Conservation (phyloP, 2,888 invertebrate genomes). For the Eurois occulta region DNA sequence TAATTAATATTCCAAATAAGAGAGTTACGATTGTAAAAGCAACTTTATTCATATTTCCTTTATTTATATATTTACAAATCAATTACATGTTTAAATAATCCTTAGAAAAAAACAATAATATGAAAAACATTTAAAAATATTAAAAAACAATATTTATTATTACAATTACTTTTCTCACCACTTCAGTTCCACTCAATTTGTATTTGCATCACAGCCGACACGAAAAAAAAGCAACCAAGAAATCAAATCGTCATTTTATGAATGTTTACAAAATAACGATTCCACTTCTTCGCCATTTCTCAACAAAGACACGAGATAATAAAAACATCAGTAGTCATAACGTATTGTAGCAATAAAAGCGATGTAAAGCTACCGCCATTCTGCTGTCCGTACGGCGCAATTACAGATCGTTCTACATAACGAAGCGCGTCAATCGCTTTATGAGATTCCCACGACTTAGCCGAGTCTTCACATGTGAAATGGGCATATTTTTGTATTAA, state of each 20-base stretch:
- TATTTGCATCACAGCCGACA: slow-evolving; percentile 18
- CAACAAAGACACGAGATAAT: slow-evolving; percentile 39
- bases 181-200: neutral
- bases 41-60: too few species aligned
- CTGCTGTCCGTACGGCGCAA: slow-evolving; percentile 73
- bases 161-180: neutral
- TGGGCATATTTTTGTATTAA: slow-evolving; percentile 42
- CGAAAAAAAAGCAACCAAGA: neutral
- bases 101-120: too few species aligned
- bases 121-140: too few species aligned
- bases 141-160: too few species aligned
- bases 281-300: slow-evolving; percentile 9
- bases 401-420: slow-evolving; percentile 80
- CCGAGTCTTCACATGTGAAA: slow-evolving; percentile 40
- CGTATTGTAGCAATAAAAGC: slow-evolving; percentile 53
- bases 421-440: slow-evolving; percentile 78
- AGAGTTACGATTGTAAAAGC: neutral
- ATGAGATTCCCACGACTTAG: slow-evolving; percentile 77
- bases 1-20: neutral
- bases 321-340: slow-evolving; percentile 60
- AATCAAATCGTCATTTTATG: slow-evolving; percentile 16
- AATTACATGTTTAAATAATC: too few species aligned
- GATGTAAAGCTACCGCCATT: slow-evolving; percentile 63
- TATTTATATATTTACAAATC: too few species aligned
- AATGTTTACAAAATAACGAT: slow-evolving; percentile 43